Conservation (phyloP, 2,113 vertebrate genomes). For the rat (Rattus norvegicus) region DNA sequence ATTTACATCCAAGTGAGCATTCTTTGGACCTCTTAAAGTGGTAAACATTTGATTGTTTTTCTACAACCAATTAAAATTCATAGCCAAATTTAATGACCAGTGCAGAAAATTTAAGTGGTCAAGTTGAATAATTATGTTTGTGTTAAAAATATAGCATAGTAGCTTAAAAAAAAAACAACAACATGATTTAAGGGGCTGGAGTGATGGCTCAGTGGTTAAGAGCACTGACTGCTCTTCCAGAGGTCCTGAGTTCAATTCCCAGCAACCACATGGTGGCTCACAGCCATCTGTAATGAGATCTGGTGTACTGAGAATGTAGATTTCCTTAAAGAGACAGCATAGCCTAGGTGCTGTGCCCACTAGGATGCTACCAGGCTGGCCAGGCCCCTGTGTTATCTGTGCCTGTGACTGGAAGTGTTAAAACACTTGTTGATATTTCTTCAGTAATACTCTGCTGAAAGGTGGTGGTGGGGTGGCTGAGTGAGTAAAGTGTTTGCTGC, state of each 20-base stretch:
- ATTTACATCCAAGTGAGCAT: background rate
- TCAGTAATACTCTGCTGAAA: background rate
- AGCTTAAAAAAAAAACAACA: background rate
- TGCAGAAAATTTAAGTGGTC: background rate
- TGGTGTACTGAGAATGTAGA: background rate
- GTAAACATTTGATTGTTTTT: background rate
- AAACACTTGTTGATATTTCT: constrained; percentile 33
- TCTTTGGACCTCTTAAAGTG: background rate
- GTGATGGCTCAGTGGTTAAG: too few relatives aligned
- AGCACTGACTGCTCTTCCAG: too few relatives aligned
- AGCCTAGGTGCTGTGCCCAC: background rate
- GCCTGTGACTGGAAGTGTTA: background rate
- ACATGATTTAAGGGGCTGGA: background rate
- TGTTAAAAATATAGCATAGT: background rate
- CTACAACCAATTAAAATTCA: constrained; percentile 18
- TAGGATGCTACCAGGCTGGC: background rate
- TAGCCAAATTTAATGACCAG: background rate
- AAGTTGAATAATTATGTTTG: background rate
- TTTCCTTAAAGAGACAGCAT: background rate
- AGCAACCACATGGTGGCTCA: too few relatives aligned
- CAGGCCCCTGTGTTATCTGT: background rate
- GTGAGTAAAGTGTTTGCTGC: background rate
- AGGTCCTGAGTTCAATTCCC: too few relatives aligned
- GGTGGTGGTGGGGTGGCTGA: background rate
- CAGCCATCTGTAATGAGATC: background rate